Percentiles rank a stretch among this genome's conserved stretches.
Conservation (phyloP, 2,797 vertebrate genomes). For the Sebastes itinus region DNA sequence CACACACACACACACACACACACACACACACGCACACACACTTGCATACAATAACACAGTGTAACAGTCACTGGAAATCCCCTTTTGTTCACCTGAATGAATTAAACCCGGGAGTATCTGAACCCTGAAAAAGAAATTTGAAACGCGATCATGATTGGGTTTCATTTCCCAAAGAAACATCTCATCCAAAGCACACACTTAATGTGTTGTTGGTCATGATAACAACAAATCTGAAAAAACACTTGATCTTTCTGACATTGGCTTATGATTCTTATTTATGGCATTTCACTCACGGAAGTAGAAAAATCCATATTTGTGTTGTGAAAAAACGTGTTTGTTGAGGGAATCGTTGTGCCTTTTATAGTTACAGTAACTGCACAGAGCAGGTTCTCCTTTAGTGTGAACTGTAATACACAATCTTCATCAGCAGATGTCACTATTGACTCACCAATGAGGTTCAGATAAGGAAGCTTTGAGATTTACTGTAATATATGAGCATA, state of each 20-base stretch:
- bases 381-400: neutral
- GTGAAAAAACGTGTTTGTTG: neutral
- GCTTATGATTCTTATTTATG: neutral
- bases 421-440: conserved; percentile 61
- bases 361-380: neutral
- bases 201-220: neutral
- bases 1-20: conserved; percentile 25
- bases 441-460: conserved; percentile 2
- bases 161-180: neutral
- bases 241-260: neutral
- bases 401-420: conserved; percentile 33
- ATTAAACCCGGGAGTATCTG: conserved; percentile 36
- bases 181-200: neutral
- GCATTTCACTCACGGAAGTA: neutral
- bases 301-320: neutral
- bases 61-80: conserved; percentile 64
- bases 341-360: neutral
- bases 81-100: conserved; percentile 68
- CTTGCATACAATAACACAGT: conserved; percentile 27
- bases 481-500: neutral
- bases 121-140: conserved; percentile 12
- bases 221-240: neutral
- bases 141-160: neutral
- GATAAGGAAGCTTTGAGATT: neutral
- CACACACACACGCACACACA: conserved; percentile 19